Percentiles rank a stretch among this genome's conserved stretches.
Evolutionary conservation across 1,140 invertebrate genomes (phyloP).

Genomic region (Conus betulinus): DNA sequence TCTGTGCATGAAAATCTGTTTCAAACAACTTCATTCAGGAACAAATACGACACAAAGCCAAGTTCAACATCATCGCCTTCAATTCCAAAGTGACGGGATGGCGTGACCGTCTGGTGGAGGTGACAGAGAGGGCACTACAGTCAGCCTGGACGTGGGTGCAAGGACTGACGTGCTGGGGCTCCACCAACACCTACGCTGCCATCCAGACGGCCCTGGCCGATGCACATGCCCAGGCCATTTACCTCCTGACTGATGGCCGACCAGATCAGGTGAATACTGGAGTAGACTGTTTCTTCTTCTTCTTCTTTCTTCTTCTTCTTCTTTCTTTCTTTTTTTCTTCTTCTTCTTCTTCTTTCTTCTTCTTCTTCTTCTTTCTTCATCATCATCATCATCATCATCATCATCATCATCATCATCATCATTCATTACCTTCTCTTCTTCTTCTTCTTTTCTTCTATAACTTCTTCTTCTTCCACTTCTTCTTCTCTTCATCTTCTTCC

Average conservation of each 20-base stretch:
- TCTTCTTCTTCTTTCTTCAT: no score
- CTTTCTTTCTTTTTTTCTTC: no score
- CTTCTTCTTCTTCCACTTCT: no score
- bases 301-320: no score
- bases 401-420: no score
- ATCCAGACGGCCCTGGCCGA: constrained; percentile 72
- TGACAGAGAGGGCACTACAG: constrained; percentile 69
- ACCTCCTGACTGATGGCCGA: constrained; percentile 74
- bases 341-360: no score
- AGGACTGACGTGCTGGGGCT: constrained; percentile 71
- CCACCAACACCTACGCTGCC: constrained; percentile 75
- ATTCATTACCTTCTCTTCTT: no score
- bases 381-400: no score
- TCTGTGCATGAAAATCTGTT: no score
- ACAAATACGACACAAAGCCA: constrained; percentile 74
- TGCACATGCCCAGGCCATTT: constrained; percentile 72
- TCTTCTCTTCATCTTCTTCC: no score
- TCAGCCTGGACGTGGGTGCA: constrained; percentile 74
- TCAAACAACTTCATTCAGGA: constrained; percentile 59
- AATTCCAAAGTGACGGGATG: constrained; percentile 69
- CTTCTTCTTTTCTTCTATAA: no score
- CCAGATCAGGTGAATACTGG: constrained; percentile 71
- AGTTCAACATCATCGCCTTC: constrained; percentile 73
- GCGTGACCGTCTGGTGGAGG: constrained; percentile 73
- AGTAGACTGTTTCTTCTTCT: no score